Evolutionary conservation across 1,140 invertebrate species (phyloP), one percentile per base, ranked within the genome.

Genomic region (Nephotettix cincticeps): DNA sequence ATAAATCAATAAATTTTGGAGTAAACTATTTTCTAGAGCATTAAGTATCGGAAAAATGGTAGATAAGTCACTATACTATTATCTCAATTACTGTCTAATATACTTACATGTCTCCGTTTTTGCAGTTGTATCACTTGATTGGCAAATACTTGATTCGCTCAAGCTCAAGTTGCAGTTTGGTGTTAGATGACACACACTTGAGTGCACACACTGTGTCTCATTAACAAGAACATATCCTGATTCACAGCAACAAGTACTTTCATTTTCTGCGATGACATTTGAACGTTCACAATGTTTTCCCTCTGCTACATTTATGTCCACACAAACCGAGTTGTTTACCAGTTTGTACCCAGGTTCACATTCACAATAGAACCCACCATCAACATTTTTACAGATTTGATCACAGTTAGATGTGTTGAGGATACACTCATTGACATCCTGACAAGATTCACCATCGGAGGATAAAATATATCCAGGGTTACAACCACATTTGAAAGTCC

Each of bases 401-500:
- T 75, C 74, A 45, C 85, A 85, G 47, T 51, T 21, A 17, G 79
- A 75, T 17, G 82, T 80, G 0, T 77, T 68, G 0, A 74, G 79
- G 25, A 74, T 65, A 75, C 82, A 89, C 76, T 85, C 87, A 63
- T 84, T 81, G 17, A 84, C 77, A 78, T 87, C 88, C 45, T 82
- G 76, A 75, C 88, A 88, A 68, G 87, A 85, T 47, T 82, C 86
- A 21, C 86, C 85, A 76, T 90, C 87, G 0, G 83, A 79, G 65
- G 81, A 86, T 68, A 89, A 83, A 76, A 85, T 85, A 80, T 84
- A 88, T 0, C 88, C 88, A 1, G 80, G 74, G n/a, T 87, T 87
- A 80, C 89, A 91, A 21, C 82, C 81, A 74, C 91, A 92, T 32
- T 86, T 84, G 74, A 89, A 89, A 9, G 84, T 80, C 0, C 89